Base-by-base conservation (phyloP, 2,797 vertebrate species). In the Gymnoscopelus microlampas region DNA sequence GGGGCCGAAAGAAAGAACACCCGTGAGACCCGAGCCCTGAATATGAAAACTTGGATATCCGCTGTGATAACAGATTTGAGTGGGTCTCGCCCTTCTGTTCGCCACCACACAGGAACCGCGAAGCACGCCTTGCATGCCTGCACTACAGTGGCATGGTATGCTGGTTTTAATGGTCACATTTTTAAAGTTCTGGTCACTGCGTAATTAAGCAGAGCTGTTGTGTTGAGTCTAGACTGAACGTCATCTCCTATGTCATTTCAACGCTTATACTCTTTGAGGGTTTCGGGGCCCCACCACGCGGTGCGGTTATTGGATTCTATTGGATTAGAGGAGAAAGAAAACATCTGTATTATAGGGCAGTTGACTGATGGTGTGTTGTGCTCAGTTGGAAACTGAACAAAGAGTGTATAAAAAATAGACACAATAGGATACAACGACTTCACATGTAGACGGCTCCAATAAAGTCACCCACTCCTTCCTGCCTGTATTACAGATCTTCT, bases 41-140 rank as follows among this genome's bases (percentile, higher is more conserved):
- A 65, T 14, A 58, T 23, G 44, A 76, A 64, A 44, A 44, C 70
- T 74, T 32, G n/a, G 47, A 65, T 14, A 58, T 23, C 35, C 74
- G 65, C 71, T 66, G 75, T 0, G 48, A 77, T 81, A 82, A 82
- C 75, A 84, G 78, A 82, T 85, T 65, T 63, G 70, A 63, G 71
- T 80, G 66, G 39, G 39, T 39, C 12, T 47, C 79, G 59, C 53
- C 50, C 66, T 58, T 68, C 63, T 62, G 24, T 14, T 57, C 35
- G 63, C 39, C 1, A 74, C 72, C 75, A 71, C 73, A 72, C 53
- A 14, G 0, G 1, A 60, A 74, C 67, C 73, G 73, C 54, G 75
- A 55, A 64, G 44, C 56, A 71, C 53, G 51, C 57, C 66, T 55
- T 77, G 70, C 23, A 10, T 32, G 66, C 51, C 68, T 76, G 72